phyloP scores from a whole-genome alignment of 2,113 vertebrate species.

The Cyprinodon brontotheroides region DNA sequence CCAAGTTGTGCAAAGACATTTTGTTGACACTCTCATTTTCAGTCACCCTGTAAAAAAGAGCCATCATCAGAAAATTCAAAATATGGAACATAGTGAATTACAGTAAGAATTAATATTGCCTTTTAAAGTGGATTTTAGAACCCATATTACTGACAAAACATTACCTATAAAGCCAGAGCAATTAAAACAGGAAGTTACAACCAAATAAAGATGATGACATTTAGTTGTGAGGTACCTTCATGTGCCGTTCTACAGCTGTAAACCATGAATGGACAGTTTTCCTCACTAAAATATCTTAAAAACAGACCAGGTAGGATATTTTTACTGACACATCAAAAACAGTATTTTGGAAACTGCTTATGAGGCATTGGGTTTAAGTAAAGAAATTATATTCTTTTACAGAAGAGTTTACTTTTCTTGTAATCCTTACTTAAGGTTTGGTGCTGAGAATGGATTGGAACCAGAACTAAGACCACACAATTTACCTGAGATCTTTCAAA shows the following conservation, averaged over 20 bases:
- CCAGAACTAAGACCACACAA: too few relatives aligned
- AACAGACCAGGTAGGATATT: too few relatives aligned
- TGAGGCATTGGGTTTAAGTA: background rate
- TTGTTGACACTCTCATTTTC: slow-evolving; percentile 94
- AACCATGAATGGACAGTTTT: background rate
- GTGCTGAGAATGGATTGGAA: too few relatives aligned
- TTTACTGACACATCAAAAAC: background rate
- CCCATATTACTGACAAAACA: background rate
- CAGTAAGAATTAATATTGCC: background rate
- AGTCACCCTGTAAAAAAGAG: slow-evolving; percentile 82
- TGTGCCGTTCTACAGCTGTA: background rate
- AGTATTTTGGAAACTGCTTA: background rate
- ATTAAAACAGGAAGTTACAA: background rate
- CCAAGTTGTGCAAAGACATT: slow-evolving; percentile 98
- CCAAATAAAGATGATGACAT: background rate
- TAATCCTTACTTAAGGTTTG: too few relatives aligned
- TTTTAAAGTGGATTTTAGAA: background rate
- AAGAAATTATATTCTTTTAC: background rate
- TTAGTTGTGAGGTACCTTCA: background rate
- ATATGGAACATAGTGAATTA: background rate
- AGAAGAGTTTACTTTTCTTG: background rate
- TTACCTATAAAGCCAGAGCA: background rate
- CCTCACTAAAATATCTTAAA: background rate
- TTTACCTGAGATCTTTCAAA: too few relatives aligned
- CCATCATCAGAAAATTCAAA: background rate